phyloP scores from a whole-genome alignment of 2,797 vertebrate genomes.

The Lagocephalus sceleratus region DNA sequence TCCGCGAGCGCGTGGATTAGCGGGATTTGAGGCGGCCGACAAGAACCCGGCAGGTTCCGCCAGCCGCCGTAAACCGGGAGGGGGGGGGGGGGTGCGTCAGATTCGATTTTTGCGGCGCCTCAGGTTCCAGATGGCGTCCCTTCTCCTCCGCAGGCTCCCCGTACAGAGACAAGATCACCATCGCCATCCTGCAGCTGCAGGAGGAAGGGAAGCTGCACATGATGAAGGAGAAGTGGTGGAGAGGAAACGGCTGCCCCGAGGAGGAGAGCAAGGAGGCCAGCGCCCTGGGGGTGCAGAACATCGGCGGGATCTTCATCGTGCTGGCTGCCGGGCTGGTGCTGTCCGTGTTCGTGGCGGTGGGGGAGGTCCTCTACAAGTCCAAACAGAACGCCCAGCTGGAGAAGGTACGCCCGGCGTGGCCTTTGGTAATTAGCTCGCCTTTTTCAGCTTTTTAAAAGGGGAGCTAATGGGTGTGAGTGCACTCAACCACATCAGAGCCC shows the following conservation, averaged over 20 bases:
- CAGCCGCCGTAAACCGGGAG: constrained; percentile 34
- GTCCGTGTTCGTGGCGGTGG: constrained; percentile 96
- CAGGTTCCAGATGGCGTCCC: background rate
- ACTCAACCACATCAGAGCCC: no score
- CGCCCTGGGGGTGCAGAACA: constrained; percentile 96
- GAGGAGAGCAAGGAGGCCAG: constrained; percentile 98
- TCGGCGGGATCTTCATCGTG: constrained; percentile 97
- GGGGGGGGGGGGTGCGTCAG: background rate
- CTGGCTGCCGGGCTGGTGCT: constrained; percentile 94
- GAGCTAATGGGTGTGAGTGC: no score
- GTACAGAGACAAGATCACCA: constrained; percentile 97
- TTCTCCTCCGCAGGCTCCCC: constrained; percentile 83
- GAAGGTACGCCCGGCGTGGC: constrained; percentile 75
- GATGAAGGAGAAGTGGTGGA: constrained; percentile 85
- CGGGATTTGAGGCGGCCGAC: constrained; percentile 55
- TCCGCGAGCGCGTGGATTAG: constrained; percentile 67
- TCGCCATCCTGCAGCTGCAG: constrained; percentile 96
- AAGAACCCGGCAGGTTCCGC: constrained; percentile 61
- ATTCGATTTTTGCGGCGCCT: background rate
- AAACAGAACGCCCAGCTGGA: constrained; percentile 96
- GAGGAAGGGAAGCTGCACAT: constrained; percentile 92
- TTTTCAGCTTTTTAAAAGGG: no score
- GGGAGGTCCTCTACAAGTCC: constrained; percentile 97
- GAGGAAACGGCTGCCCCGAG: constrained; percentile 95
- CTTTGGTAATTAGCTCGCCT: no score